Evolutionary conservation across 2,113 vertebrate species (phyloP).

Genomic region (Pedionomus torquatus): DNA sequence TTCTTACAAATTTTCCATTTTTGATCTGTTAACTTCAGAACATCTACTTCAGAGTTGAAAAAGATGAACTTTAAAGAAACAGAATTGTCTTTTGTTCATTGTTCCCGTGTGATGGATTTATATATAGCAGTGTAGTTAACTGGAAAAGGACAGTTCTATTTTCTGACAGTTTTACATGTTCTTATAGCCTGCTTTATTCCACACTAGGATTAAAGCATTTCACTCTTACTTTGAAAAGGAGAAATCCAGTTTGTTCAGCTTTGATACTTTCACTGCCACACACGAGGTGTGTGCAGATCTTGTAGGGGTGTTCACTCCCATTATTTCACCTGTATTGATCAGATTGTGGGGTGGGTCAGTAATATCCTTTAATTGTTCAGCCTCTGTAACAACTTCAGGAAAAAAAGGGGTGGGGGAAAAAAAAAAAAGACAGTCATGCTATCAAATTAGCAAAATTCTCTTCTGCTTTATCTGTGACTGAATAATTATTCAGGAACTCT

Average conservation of each 20-base stretch:
- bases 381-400: neutral
- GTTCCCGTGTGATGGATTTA: neutral
- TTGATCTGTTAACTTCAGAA: neutral
- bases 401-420: too few relatives aligned
- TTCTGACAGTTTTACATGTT: neutral
- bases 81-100: conserved; percentile 18
- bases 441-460: neutral
- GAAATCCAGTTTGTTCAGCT: neutral
- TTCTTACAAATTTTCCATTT: neutral
- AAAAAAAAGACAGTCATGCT: neutral
- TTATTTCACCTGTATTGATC: neutral
- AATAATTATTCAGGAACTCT: neutral
- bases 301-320: neutral
- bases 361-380: neutral
- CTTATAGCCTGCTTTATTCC: neutral
- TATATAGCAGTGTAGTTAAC: neutral
- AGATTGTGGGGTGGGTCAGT: neutral
- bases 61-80: neutral
- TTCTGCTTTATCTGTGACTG: neutral
- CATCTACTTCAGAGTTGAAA: neutral
- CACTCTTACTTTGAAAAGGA: neutral
- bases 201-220: neutral
- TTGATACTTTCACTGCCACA: neutral
- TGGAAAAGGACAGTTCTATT: neutral
- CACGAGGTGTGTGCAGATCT: neutral